phyloP scores from a whole-genome alignment of 64 coral and sea anemone genomes.

The Montipora sp. region DNA sequence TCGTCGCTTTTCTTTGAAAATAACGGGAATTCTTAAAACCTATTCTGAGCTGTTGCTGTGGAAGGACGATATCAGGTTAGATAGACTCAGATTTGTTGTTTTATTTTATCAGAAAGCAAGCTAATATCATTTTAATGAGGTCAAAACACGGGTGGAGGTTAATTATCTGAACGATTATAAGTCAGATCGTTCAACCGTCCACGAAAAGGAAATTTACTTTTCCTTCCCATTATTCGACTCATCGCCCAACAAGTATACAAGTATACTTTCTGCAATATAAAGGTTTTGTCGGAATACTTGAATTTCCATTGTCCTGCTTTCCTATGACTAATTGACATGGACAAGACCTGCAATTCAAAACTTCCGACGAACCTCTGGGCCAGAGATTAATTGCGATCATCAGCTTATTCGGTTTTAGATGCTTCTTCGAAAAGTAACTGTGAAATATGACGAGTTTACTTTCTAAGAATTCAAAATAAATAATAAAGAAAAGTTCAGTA shows the following conservation, averaged over 20 bases:
- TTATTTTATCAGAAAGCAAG: not conserved
- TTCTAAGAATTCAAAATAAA: not conserved
- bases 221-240: too few species aligned
- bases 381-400: too few species aligned
- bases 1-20: not conserved
- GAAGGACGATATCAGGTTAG: not conserved
- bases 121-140: slow-evolving; percentile 19
- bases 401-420: not conserved
- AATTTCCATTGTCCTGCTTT: not conserved
- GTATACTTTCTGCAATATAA: not conserved
- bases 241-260: not conserved
- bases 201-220: not conserved
- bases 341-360: too few species aligned
- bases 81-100: not conserved
- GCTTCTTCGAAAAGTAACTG: not conserved
- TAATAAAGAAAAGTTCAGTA: not conserved
- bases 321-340: not conserved
- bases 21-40: not conserved
- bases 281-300: not conserved
- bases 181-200: not conserved
- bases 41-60: not conserved
- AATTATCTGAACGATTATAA: not conserved
- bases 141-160: slow-evolving; percentile 14
- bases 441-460: not conserved
- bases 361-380: too few species aligned